These are phyloP conservation scores for Psammodynastes pulverulentus DNA, from an alignment of 2,113 vertebrate genomes.

Conservation along the genomic window DNA sequence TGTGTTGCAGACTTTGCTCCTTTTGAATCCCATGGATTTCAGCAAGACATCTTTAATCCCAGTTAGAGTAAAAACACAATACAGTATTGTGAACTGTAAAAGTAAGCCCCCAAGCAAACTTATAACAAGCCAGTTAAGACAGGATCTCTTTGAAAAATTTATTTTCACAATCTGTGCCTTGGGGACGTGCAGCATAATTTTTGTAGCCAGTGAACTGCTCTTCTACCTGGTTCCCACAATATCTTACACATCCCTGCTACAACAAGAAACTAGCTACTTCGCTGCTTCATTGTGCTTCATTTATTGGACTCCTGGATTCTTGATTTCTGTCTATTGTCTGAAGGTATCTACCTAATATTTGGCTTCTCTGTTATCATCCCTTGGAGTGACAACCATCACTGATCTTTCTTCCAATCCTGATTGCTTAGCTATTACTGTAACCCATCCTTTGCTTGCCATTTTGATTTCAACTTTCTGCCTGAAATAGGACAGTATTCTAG, in stretches of 20 bases:
- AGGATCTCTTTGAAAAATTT: background rate
- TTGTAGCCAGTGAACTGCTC: background rate
- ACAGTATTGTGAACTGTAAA: background rate
- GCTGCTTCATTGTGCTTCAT: background rate
- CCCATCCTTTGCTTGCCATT: background rate
- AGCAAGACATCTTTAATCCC: background rate
- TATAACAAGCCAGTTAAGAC: background rate
- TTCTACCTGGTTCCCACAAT: background rate
- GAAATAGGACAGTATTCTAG: background rate
- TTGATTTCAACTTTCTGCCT: background rate
- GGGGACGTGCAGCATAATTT: background rate
- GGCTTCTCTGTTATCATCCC: background rate
- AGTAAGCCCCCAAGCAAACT: background rate
- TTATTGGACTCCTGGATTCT: background rate
- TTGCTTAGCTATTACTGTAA: background rate
- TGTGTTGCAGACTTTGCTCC: background rate
- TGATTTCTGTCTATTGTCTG: background rate
- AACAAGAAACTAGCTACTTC: background rate
- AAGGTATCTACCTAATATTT: background rate
- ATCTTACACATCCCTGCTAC: background rate
- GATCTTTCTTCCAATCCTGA: background rate
- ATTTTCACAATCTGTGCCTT: background rate
- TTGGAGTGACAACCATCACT: background rate
- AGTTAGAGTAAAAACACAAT: background rate
- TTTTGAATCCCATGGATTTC: background rate